phyloP scores from a whole-genome alignment of 2,888 invertebrate genomes.

The Tubulanus polymorphus region DNA sequence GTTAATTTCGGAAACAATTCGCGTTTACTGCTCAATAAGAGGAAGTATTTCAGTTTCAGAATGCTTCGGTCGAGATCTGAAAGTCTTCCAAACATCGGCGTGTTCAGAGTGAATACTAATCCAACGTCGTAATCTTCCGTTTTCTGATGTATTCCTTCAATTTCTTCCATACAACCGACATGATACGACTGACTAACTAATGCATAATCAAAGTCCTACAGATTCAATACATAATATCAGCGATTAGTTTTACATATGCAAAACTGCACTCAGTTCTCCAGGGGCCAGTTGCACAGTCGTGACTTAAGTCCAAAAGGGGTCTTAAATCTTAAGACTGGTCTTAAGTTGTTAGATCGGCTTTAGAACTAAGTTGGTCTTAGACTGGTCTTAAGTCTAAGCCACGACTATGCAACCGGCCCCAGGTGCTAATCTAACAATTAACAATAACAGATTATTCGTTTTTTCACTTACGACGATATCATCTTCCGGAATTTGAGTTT shows the following conservation, averaged over 20 bases:
- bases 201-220: conserved; percentile 61
- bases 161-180: conserved; percentile 61
- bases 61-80: conserved; percentile 33
- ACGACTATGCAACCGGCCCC: no score
- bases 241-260: no score
- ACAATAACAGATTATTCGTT: no score
- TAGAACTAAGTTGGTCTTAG: no score
- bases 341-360: no score
- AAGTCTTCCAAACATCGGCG: conserved; percentile 14
- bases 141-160: conserved; percentile 59
- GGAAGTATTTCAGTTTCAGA: conserved; percentile 61
- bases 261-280: no score
- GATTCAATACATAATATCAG: conserved; percentile 24
- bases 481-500: conserved; percentile 17
- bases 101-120: conserved; percentile 62
- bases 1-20: conserved; percentile 38
- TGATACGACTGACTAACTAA: conserved; percentile 62
- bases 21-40: conserved; percentile 60
- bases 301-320: no score
- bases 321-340: no score
- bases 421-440: no score
- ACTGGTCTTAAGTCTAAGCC: no score
- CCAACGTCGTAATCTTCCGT: conserved; percentile 68
- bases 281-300: no score
- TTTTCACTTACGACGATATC: background rate